These are phyloP conservation scores for Malacoraja senta DNA, from an alignment of 2,797 vertebrate species.

Conservation along the genomic window DNA sequence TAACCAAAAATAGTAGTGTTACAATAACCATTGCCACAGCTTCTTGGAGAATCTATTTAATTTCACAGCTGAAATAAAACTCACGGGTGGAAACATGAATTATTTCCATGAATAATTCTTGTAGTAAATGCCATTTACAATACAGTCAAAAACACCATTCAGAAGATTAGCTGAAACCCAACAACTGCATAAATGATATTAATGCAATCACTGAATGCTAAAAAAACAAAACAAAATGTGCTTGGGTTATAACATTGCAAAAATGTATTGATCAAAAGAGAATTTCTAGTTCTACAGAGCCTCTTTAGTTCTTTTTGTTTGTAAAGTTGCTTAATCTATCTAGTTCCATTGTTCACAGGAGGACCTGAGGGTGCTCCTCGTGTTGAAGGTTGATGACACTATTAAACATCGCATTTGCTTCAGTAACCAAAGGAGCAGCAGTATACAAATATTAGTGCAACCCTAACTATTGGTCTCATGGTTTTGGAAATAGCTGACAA, in stretches of 20 bases:
- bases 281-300: neutral
- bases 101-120: neutral
- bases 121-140: neutral
- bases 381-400: constrained; percentile 10
- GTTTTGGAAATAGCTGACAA: neutral
- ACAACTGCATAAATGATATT: neutral
- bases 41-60: neutral
- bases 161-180: neutral
- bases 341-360: too few relatives aligned
- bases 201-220: neutral
- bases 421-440: neutral
- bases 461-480: neutral
- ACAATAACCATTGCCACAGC: neutral
- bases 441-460: neutral
- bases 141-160: neutral
- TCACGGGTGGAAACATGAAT: neutral
- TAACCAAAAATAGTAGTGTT: neutral
- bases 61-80: neutral
- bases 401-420: neutral
- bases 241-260: neutral
- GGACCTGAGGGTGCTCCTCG: neutral
- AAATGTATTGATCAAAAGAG: neutral
- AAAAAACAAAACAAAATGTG: neutral
- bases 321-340: neutral
- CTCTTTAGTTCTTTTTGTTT: neutral